These are phyloP conservation scores for Dynastes hyllus DNA, from an alignment of 2,888 invertebrate genomes.

Conservation along the genomic window DNA sequence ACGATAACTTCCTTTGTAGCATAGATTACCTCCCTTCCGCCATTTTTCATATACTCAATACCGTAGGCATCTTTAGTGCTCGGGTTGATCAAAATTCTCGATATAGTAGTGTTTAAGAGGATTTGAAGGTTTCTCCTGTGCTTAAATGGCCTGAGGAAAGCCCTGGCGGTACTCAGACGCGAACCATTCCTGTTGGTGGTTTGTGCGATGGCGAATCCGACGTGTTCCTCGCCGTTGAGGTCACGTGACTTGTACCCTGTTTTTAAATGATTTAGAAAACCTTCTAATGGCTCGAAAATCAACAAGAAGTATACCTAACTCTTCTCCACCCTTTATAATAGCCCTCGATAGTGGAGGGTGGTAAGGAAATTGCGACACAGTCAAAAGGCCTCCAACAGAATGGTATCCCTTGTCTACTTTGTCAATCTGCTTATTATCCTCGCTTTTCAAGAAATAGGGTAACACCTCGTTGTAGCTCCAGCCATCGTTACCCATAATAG, in stretches of 20 bases:
- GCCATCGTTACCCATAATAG: constrained; percentile 87
- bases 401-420: constrained; percentile 86
- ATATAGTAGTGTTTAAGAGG: constrained; percentile 87
- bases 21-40: constrained; percentile 75
- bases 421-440: constrained; percentile 83
- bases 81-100: constrained; percentile 84
- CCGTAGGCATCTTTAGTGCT: constrained; percentile 84
- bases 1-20: constrained; percentile 82
- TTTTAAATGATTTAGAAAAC: neutral
- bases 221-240: constrained; percentile 85
- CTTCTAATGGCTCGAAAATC: neutral
- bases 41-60: constrained; percentile 80
- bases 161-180: constrained; percentile 85
- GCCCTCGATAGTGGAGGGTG: constrained; percentile 89
- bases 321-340: constrained; percentile 84
- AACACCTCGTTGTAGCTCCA: constrained; percentile 93
- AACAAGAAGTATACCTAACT: constrained; percentile 75
- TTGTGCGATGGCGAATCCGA: constrained; percentile 91
- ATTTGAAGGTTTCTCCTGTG: constrained; percentile 86
- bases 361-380: constrained; percentile 88
- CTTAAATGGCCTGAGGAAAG: constrained; percentile 87
- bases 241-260: constrained; percentile 84
- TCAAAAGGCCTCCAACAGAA: constrained; percentile 83
- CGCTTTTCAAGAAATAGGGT: constrained; percentile 91
- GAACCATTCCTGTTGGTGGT: constrained; percentile 91